Conservation (phyloP, 2,113 vertebrate species). For the Scortum barcoo region DNA sequence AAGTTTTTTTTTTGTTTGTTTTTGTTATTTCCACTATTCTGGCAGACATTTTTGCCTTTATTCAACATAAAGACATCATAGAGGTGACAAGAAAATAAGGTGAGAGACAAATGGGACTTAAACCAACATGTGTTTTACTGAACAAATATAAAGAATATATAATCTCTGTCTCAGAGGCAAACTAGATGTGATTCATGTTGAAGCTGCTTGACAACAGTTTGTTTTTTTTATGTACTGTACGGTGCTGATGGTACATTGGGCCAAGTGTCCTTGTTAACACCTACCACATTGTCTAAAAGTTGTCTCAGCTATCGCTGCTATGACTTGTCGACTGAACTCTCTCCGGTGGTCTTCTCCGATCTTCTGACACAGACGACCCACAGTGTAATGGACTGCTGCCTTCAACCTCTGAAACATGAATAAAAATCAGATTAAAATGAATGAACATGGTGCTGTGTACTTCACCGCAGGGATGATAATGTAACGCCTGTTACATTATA, state of each 20-base stretch:
- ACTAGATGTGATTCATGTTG: neutral
- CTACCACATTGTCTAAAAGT: slow-evolving; percentile 93
- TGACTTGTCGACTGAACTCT: slow-evolving; percentile 87
- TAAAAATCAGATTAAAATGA: neutral
- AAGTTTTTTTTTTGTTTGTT: neutral
- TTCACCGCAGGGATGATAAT: neutral
- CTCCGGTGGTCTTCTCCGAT: slow-evolving; percentile 78
- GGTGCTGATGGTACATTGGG: neutral
- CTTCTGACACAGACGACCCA: slow-evolving; percentile 86
- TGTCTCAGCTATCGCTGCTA: slow-evolving; percentile 91
- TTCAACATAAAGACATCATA: neutral
- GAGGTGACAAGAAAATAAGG: no score
- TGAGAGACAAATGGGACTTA: neutral
- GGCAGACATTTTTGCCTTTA: neutral
- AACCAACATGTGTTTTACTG: neutral
- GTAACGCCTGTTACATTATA: neutral
- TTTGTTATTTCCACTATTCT: no score
- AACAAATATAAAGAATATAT: neutral
- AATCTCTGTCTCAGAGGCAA: neutral
- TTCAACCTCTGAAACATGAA: slow-evolving; percentile 87
- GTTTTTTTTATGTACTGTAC: no score
- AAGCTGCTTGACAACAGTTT: neutral
- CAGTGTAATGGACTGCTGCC: slow-evolving; percentile 91
- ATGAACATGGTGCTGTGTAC: neutral
- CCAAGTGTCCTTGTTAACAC: slow-evolving; percentile 16